Percentiles rank a stretch among this genome's conserved stretches.
These are phyloP conservation scores for Tromatobia lineatoria DNA, from an alignment of 2,888 invertebrate genomes.

Conservation along the genomic window DNA sequence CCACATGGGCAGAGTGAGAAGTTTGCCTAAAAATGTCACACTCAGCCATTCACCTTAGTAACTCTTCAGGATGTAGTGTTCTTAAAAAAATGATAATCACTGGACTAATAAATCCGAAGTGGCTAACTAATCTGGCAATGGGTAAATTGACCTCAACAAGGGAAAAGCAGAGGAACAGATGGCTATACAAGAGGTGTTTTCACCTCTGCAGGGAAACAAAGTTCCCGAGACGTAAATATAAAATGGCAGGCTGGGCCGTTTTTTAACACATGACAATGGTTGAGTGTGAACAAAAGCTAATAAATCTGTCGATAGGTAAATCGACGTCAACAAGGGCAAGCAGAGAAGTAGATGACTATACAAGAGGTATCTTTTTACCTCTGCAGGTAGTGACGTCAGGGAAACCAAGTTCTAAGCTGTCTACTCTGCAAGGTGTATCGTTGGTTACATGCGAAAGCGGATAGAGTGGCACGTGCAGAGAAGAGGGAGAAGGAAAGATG, in stretches of 20 bases:
- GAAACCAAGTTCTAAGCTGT: conserved; percentile 40
- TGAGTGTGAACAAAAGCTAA: conserved; percentile 42
- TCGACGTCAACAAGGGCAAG: conserved; percentile 46
- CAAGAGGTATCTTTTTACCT: conserved; percentile 6
- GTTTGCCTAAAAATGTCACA: too few relatives aligned
- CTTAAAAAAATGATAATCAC: too few relatives aligned
- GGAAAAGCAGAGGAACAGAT: too few relatives aligned
- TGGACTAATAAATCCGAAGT: too few relatives aligned
- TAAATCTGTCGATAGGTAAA: conserved; percentile 60
- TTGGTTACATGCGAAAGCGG: conserved; percentile 19
- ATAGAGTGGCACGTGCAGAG: not conserved
- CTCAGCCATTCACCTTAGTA: too few relatives aligned
- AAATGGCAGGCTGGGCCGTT: not conserved
- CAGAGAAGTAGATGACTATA: not conserved
- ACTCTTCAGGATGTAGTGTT: too few relatives aligned
- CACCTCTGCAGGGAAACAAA: too few relatives aligned
- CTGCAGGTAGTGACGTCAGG: not conserved
- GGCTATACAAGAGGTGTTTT: too few relatives aligned
- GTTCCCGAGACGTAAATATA: conserved; percentile 30
- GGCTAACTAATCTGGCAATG: too few relatives aligned
- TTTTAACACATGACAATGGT: conserved; percentile 52
- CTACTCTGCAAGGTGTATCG: conserved; percentile 23
- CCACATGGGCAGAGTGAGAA: too few relatives aligned
- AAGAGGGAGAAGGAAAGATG: conserved; percentile 26
- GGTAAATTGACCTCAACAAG: too few relatives aligned